Conservation (phyloP, 2,888 invertebrate genomes). For the Melinaea marsaeus region DNA sequence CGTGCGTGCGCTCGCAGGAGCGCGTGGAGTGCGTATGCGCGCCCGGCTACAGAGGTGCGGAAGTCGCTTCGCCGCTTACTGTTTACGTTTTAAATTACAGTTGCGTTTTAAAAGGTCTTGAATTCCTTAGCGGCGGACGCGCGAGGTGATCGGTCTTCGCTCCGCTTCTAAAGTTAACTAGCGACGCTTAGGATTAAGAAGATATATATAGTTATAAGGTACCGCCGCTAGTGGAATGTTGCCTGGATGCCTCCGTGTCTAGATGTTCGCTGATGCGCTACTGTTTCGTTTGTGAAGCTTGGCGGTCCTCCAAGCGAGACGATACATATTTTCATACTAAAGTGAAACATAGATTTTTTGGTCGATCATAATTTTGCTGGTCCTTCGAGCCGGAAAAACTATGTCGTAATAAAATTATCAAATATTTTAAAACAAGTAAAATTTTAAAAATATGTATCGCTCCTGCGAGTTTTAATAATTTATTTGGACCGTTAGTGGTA, state of each 20-base stretch:
- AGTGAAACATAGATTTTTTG: background rate
- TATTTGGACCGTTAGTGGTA: background rate
- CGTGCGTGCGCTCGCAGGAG: conserved; percentile 77
- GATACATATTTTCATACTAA: background rate
- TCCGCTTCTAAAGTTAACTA: background rate
- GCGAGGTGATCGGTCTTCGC: conserved; percentile 10
- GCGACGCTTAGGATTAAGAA: conserved; percentile 25
- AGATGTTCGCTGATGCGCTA: too few relatives aligned
- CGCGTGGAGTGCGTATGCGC: conserved; percentile 84
- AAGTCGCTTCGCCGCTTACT: background rate
- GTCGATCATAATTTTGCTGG: too few relatives aligned
- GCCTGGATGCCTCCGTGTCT: conserved; percentile 9
- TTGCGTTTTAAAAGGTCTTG: background rate
- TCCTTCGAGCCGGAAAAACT: too few relatives aligned
- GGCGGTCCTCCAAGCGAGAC: too few relatives aligned
- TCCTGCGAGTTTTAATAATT: too few relatives aligned
- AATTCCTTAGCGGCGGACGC: conserved; percentile 21
- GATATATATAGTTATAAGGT: conserved; percentile 28
- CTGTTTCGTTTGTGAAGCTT: too few relatives aligned
- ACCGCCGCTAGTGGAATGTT: conserved; percentile 13
- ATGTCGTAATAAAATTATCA: too few relatives aligned
- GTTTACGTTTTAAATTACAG: conserved; percentile 1
- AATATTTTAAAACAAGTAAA: too few relatives aligned
- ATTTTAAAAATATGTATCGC: too few relatives aligned
- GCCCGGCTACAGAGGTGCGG: conserved; percentile 82